Percentiles rank a stretch among this genome's conserved stretches.
Conservation (phyloP, 2,888 invertebrate species). For the Drosophila colorata region DNA sequence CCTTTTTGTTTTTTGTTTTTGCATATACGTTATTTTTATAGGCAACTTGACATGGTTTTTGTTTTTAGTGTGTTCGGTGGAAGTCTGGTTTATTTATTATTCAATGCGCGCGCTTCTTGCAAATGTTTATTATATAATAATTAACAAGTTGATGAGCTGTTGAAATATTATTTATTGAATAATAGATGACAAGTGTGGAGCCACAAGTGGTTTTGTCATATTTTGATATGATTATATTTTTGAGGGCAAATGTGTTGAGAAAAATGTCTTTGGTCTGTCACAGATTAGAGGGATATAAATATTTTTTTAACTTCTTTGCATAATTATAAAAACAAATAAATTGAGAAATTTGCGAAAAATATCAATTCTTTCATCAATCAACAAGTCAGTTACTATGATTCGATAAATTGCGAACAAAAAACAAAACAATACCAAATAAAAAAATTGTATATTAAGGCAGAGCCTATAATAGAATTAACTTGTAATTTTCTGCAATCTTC, state of each 20-base stretch:
- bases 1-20: slow-evolving; percentile 49
- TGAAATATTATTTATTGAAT: slow-evolving; percentile 59
- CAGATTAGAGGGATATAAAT: no score
- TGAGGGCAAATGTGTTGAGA: background rate
- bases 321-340: no score
- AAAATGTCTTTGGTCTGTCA: no score
- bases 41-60: slow-evolving; percentile 71
- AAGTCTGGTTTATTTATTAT: slow-evolving; percentile 63
- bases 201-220: slow-evolving; percentile 1
- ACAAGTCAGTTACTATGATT: no score
- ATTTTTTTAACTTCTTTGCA: background rate
- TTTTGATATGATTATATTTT: background rate
- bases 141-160: slow-evolving; percentile 54
- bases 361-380: no score
- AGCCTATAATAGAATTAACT: background rate
- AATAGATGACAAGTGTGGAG: slow-evolving; percentile 28
- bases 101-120: slow-evolving; percentile 53
- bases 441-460: no score
- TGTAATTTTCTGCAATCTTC: background rate
- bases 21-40: slow-evolving; percentile 50
- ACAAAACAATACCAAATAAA: no score
- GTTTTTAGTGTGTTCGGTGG: slow-evolving; percentile 14
- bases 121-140: slow-evolving; percentile 67
- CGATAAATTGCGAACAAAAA: no score
- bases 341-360: no score